Base-by-base conservation (phyloP, 2,888 invertebrate genomes). In the Falcaria lacertinaria region DNA sequence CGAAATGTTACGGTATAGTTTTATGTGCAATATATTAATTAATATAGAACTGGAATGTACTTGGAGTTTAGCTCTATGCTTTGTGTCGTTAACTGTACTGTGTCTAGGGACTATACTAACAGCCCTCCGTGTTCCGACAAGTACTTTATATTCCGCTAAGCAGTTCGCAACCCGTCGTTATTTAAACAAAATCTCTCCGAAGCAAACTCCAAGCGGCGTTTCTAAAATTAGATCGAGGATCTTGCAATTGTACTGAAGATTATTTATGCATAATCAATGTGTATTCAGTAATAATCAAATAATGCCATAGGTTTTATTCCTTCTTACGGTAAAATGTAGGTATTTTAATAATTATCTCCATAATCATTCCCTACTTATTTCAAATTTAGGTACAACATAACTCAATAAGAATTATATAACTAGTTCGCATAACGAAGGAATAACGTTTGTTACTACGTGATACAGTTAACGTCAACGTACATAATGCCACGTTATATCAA, bases 1-100 rank as follows among this genome's bases (percentile, higher is more conserved):
- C n/a, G n/a, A n/a, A n/a, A n/a, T n/a, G n/a, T n/a, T n/a, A n/a
- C n/a, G n/a, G n/a, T n/a, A n/a, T 52, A 22, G 47, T 61, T 54
- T 63, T 50, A 47, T 55, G 25, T 45, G 53, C 55, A 59, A 68
- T 57, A 55, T 53, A 52, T 52, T 47, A 42, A 41, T 50, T n/a
- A n/a, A n/a, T n/a, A 48, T 53, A 44, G 56, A 50, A 53, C 53
- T 22, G 5, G 7, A 52, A 50, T 48, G 53, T 45, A 50, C 48
- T 46, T 55, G 50, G 54, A 55, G 57, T 61, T 59, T 63, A 63
- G 52, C 49, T 59, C 49, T 61, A 47, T 19, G 35, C 35, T 36
- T 36, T 36, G 35, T 36, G 35, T 36, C 51, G 37, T 50, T 51
- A 34, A 37, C 46, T 17, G 35, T 36, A 13, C 19, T 17, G 17